Evolutionary conservation across 2,113 vertebrate genomes (phyloP).

Genomic region (Seriola quinqueradiata): DNA sequence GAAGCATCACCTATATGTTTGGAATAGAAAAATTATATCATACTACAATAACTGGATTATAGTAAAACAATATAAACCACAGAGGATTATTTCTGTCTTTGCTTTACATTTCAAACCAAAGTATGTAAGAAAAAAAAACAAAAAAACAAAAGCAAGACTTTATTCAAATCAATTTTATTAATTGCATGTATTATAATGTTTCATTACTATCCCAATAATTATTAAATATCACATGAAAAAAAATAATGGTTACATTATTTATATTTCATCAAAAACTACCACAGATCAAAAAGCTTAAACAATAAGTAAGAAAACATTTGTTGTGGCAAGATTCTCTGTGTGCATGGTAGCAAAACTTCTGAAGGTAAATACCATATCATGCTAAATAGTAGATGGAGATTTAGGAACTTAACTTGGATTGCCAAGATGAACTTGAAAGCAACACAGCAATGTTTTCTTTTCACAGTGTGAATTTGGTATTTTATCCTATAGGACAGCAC

Average conservation of each 20-base stretch:
- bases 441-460: constrained; percentile 67
- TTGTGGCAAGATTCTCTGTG: constrained; percentile 31
- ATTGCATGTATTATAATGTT: constrained; percentile 75
- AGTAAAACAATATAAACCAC: too few species aligned
- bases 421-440: constrained; percentile 46
- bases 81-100: neutral
- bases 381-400: constrained; percentile 60
- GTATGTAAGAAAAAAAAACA: neutral
- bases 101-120: constrained; percentile 1
- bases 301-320: constrained; percentile 40
- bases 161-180: constrained; percentile 77
- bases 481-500: constrained; percentile 49
- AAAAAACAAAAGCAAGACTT: constrained; percentile 20
- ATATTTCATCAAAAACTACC: constrained; percentile 65
- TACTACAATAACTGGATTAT: too few species aligned
- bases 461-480: constrained; percentile 75
- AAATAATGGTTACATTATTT: constrained; percentile 71
- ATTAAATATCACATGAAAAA: constrained; percentile 80
- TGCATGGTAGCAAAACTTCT: constrained; percentile 45
- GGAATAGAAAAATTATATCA: too few species aligned
- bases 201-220: constrained; percentile 77
- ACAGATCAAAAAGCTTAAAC: constrained; percentile 66
- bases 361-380: constrained; percentile 55
- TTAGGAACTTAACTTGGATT: constrained; percentile 42
- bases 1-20: too few species aligned